Evolutionary conservation across 2,888 invertebrate genomes (phyloP).

Genomic region (Coecobrya sp.): DNA sequence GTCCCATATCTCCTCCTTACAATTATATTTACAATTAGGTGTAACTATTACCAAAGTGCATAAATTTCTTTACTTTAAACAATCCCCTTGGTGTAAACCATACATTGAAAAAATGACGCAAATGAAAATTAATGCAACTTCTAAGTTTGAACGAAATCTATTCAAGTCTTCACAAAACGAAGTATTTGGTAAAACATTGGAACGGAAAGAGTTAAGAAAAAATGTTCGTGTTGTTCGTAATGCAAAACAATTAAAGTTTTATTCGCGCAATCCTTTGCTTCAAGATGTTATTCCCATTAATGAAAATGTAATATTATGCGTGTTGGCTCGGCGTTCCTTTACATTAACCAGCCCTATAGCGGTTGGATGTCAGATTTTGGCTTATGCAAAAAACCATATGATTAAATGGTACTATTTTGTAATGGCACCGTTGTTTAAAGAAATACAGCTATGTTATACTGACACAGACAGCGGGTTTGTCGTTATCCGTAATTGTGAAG

Average conservation of each 20-base stretch:
- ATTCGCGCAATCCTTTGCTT: neutral
- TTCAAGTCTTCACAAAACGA: neutral
- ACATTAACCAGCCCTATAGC: neutral
- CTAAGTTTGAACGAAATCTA: neutral
- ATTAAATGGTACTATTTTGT: neutral
- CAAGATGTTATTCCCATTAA: neutral
- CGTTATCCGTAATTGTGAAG: neutral
- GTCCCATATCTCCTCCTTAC: neutral
- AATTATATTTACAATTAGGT: neutral
- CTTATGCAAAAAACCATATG: too few relatives aligned
- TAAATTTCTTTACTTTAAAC: neutral
- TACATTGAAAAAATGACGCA: neutral
- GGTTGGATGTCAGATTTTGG: too few relatives aligned
- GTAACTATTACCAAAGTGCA: neutral
- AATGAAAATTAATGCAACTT: neutral
- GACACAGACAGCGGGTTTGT: neutral
- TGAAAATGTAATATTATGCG: neutral
- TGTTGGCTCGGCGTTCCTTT: neutral
- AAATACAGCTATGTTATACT: neutral
- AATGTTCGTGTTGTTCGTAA: neutral
- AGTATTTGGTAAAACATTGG: neutral
- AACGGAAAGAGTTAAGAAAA: neutral
- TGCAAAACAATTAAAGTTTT: neutral
- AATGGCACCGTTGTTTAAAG: neutral
- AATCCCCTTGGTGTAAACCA: neutral